These are phyloP conservation scores for Chaenodraco wilsoni DNA, from an alignment of 2,797 vertebrate genomes.

Conservation along the genomic window DNA sequence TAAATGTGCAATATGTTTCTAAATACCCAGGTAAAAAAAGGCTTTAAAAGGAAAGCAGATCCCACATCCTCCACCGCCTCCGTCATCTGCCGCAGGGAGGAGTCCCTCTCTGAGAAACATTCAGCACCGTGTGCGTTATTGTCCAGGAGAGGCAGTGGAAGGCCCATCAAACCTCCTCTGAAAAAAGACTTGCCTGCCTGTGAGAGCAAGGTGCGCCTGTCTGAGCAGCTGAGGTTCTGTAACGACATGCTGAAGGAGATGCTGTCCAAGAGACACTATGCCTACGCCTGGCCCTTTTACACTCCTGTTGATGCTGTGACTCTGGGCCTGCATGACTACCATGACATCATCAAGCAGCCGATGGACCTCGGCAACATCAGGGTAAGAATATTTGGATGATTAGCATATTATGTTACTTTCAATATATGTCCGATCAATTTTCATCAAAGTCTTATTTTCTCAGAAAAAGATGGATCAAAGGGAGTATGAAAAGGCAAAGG, in stretches of 20 bases:
- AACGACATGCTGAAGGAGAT: constrained; percentile 90
- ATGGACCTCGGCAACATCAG: constrained; percentile 90
- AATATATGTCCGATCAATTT: not conserved
- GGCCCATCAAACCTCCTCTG: constrained; percentile 78
- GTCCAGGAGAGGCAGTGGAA: constrained; percentile 70
- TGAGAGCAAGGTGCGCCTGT: constrained; percentile 70
- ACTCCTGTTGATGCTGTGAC: constrained; percentile 81
- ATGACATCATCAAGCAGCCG: constrained; percentile 85
- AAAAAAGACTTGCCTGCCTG: constrained; percentile 80
- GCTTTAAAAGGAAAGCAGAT: constrained; percentile 90
- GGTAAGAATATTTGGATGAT: constrained; percentile 74
- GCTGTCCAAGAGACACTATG: constrained; percentile 89
- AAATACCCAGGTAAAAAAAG: constrained; percentile 82
- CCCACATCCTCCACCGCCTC: constrained; percentile 79
- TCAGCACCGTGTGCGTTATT: constrained; percentile 66
- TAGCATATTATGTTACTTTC: not conserved
- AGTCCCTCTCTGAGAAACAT: constrained; percentile 55
- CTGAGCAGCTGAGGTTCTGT: constrained; percentile 86
- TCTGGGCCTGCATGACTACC: constrained; percentile 84
- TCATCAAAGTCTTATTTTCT: constrained; percentile 26
- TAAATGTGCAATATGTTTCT: not conserved
- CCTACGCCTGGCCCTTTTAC: constrained; percentile 92
- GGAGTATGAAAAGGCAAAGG: constrained; percentile 85
- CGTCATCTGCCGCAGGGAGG: constrained; percentile 65
- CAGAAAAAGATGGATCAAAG: constrained; percentile 90